These are phyloP conservation scores for Aphyosemion australe DNA, from an alignment of 2,113 vertebrate genomes.

Conservation along the genomic window DNA sequence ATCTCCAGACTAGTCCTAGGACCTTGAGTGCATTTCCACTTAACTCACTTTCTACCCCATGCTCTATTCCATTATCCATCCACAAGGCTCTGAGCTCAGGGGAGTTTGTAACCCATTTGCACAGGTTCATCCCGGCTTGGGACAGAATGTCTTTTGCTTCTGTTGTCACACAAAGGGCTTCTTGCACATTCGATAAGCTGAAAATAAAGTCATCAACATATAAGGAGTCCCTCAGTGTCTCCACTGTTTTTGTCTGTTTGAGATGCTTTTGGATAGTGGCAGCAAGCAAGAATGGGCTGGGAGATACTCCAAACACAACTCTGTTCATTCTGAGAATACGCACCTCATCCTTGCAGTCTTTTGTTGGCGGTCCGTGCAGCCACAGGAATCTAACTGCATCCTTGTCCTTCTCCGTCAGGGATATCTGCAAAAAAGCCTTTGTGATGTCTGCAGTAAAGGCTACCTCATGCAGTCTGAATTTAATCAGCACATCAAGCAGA, in stretches of 20 bases:
- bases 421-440: neutral
- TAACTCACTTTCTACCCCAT: neutral
- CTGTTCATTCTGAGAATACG: neutral
- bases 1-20: slow-evolving; percentile 1
- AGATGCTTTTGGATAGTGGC: neutral
- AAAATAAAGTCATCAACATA: neutral
- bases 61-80: neutral
- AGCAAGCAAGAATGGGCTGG: neutral
- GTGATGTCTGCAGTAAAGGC: neutral
- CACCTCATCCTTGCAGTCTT: neutral
- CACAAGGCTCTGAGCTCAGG: neutral
- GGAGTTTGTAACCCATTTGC: neutral
- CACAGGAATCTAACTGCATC: neutral
- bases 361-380: neutral
- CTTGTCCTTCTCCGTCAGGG: neutral
- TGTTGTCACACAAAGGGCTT: neutral
- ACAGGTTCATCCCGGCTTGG: neutral
- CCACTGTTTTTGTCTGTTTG: neutral
- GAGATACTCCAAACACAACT: neutral
- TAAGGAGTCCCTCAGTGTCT: neutral
- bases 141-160: neutral
- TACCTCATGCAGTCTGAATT: neutral
- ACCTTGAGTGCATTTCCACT: neutral
- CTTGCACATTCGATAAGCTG: neutral
- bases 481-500: neutral